Conservation (phyloP, 2,113 vertebrate genomes). For the Sphaerodactylus townsendi region DNA sequence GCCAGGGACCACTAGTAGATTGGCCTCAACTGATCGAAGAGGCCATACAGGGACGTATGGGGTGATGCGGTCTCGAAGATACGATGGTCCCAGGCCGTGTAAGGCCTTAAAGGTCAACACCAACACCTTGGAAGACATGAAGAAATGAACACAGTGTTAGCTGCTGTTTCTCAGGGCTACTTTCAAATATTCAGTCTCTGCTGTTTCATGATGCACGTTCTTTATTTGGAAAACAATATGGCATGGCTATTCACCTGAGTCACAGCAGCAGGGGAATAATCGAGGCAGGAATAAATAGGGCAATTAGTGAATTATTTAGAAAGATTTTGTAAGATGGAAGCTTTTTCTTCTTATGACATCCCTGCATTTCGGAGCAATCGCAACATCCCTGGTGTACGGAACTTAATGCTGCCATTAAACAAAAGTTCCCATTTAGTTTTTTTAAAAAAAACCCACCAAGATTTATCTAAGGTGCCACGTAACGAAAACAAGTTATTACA, state of each 20-base stretch:
- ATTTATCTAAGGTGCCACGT: conserved; percentile 18
- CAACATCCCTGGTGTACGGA: rapidly evolving
- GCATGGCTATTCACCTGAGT: not conserved
- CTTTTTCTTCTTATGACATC: not conserved
- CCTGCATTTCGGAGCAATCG: too few species aligned
- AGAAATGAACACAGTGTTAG: not conserved
- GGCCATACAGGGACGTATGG: too few species aligned
- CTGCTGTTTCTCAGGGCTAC: too few species aligned
- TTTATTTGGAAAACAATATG: not conserved
- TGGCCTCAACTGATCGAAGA: too few species aligned
- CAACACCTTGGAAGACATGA: too few species aligned
- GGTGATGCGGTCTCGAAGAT: too few species aligned
- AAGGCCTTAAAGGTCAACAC: too few species aligned
- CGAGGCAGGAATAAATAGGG: too few species aligned
- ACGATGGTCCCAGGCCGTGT: too few species aligned
- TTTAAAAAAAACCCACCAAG: conserved; percentile 4
- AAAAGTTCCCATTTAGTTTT: conserved; percentile 20
- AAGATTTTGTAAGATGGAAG: not conserved
- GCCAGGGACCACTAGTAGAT: too few species aligned
- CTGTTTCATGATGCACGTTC: not conserved
- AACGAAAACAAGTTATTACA: not conserved
- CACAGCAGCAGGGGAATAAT: too few species aligned
- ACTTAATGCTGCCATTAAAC: conserved; percentile 32
- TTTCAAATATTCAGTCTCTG: not conserved
- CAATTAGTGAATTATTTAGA: not conserved